Evolutionary conservation across 2,113 vertebrate genomes (phyloP), one percentile per base, ranked within the genome.

Genomic region (Apteryx owenii): DNA sequence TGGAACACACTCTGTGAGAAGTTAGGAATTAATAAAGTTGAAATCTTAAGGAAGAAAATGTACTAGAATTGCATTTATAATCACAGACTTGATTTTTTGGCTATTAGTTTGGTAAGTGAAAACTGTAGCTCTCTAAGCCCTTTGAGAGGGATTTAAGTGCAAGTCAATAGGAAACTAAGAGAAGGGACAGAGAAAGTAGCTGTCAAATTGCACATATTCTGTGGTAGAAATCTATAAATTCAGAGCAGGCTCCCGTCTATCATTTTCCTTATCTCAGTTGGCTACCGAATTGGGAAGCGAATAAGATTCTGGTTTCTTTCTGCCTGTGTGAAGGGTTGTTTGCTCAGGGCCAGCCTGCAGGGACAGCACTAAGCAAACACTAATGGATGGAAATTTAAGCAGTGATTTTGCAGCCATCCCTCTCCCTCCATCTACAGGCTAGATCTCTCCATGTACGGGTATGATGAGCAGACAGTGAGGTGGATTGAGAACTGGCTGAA

Each of bases 201-300:
- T 97, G 93, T 94, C 91, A 95, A 78, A 90, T 90, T 85, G 82
- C 76, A 51, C 0, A 0, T 81, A 80, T 95, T 93, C 82, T 91
- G 64, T 88, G 56, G 81, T 71, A 91, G 87, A 90, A 96, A 96
- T 94, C 96, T 91, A 94, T 94, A 97, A 94, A 95, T 88, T 96
- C 94, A 95, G 89, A 60, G 54, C 68, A 91, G 68, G 71, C 71
- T 96, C 71, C 95, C 64, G 75, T 96, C 94, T 96, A 83, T 95
- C 89, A 93, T 91, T 96, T 93, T 88, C 50, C 89, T 95, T 96
- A 94, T 97, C 96, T 97, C 81, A 56, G 23, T 56, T 89, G 42
- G 22, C 72, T 97, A 48, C 71, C 78, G 85, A 68, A 68, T 1
- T 85, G 71, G 71, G 71, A 85, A 92, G 44, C 3, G 9, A 95